These are phyloP conservation scores for Iphiclides podalirius DNA, from an alignment of 2,888 invertebrate genomes.

Conservation along the genomic window DNA sequence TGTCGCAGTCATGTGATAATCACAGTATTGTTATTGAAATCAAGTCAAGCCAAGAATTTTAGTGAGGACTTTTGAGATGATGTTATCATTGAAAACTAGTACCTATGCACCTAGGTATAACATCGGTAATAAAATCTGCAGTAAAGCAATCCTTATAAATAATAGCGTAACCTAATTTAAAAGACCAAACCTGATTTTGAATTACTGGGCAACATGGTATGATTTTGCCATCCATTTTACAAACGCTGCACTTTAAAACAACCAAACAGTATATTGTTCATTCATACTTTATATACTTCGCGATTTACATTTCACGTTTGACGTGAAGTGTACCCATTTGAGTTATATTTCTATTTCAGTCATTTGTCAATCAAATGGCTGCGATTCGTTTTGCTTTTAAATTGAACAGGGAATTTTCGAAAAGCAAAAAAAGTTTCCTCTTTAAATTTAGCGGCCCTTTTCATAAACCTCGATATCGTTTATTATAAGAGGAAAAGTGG, in stretches of 20 bases:
- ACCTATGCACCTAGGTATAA: too few species aligned
- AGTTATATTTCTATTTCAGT: not conserved
- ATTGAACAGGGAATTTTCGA: not conserved
- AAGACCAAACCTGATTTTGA: constrained; percentile 19
- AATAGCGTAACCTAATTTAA: too few species aligned
- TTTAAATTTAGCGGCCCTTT: not conserved
- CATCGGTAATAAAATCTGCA: too few species aligned
- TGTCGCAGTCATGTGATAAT: too few species aligned
- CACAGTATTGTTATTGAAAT: too few species aligned
- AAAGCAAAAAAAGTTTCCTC: not conserved
- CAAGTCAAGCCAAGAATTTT: too few species aligned
- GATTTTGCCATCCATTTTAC: constrained; percentile 24
- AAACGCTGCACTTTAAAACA: constrained; percentile 6
- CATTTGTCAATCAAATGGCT: constrained; percentile 2
- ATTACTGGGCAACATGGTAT: constrained; percentile 20
- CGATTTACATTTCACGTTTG: constrained; percentile 7
- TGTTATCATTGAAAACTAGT: too few species aligned
- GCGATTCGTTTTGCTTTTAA: not conserved
- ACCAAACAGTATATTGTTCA: constrained; percentile 4
- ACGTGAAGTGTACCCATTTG: not conserved
- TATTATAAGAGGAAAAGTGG: too few species aligned
- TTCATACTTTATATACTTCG: constrained; percentile 6
- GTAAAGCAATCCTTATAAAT: too few species aligned
- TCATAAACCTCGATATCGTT: not conserved
- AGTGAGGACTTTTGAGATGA: too few species aligned